Base-by-base conservation (phyloP, 2,888 invertebrate species). In the Subacronicta megacephala region DNA sequence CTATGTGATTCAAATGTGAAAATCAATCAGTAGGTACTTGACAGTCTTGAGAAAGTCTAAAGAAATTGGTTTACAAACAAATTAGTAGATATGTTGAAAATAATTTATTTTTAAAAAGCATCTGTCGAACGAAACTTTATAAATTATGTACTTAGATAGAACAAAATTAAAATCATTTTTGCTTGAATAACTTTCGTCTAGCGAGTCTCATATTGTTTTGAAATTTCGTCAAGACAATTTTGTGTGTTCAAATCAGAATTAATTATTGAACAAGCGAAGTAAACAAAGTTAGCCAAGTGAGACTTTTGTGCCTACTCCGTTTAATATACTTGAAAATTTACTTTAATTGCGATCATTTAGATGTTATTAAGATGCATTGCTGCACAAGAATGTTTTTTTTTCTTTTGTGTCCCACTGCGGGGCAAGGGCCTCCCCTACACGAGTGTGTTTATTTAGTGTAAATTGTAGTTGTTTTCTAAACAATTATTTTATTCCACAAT, bases 231-330 rank as follows among this genome's bases (percentile, higher is more conserved):
- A 42, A 65, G 33, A 46, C 45, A 59, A 29, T 51, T 38, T 29
- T 62, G 45, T 41, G 47, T 58, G 29, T 55, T 55, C 58, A 42
- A 58, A 52, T 58, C 49, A 40, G 45, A 62, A 69, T 69, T 55
- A 55, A 49, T 63, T 52, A 58, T 50, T 69, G 47, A 52, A 54
- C 69, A 51, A 62, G 43, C 18, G 31, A 47, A n/a, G n/a, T n/a
- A n/a, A 49, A 69, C 38, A 42, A 50, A 59, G 26, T 58, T 50
- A 17, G 20, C 18, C 17, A 42, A 65, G 42, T 51, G 17, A 13
- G 12, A 45, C 35, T 15, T 65, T 44, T 23, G 13, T 42, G 26
- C 6, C n/a, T 23, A 64, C 20, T 41, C 36, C 20, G 10, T 45
- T 41, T 5, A 46, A 58, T 38, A 31, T 15, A 43, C 46, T 31